Evolutionary conservation across 2,113 vertebrate genomes (phyloP).

Genomic region (Brachyhypopomus occidentalis): DNA sequence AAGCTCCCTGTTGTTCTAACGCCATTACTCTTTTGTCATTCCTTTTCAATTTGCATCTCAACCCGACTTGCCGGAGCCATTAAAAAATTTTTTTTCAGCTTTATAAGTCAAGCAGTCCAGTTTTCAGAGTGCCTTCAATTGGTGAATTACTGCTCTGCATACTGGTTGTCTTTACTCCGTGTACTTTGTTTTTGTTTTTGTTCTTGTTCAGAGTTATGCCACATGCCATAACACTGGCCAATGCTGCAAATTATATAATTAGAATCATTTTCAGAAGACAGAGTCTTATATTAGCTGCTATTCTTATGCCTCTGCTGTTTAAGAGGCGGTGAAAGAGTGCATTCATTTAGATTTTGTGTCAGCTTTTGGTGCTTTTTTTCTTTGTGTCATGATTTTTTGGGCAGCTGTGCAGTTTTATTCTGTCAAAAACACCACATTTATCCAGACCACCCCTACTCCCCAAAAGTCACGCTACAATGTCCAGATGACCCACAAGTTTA

Average conservation of each 20-base stretch:
- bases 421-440: slow-evolving; percentile 54
- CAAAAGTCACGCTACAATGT: slow-evolving; percentile 55
- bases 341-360: neutral
- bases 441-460: slow-evolving; percentile 64
- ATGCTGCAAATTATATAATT: neutral
- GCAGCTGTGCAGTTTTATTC: slow-evolving; percentile 62
- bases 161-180: neutral
- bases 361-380: slow-evolving; percentile 12
- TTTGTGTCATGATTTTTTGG: slow-evolving; percentile 52
- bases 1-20: neutral
- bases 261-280: no score
- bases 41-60: neutral
- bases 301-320: no score
- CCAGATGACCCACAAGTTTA: slow-evolving; percentile 68
- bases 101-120: neutral
- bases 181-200: neutral
- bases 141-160: neutral
- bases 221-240: neutral
- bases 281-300: no score
- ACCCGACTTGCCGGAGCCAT: neutral
- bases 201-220: neutral
- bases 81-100: neutral
- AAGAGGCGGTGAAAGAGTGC: neutral
- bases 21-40: neutral
- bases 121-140: neutral